A percentile compares a stretch with the other conserved stretches of the same genome.
Evolutionary conservation across 1,140 invertebrate species (phyloP).

Genomic region (Belonocnema kinseyi): DNA sequence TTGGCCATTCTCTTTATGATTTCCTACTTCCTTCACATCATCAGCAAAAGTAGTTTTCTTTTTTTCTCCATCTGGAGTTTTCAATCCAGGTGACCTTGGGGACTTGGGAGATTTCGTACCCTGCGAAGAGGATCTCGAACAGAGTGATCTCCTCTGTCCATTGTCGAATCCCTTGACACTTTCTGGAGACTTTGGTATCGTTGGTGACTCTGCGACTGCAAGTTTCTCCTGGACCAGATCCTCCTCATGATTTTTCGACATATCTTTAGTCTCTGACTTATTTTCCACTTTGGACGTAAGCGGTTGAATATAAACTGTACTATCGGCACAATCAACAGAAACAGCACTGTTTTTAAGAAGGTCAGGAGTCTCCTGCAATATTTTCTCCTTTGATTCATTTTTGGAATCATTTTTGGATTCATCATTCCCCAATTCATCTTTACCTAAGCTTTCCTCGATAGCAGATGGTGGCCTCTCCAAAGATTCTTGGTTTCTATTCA

Average conservation of each 20-base stretch:
- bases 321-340: background rate
- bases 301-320: background rate
- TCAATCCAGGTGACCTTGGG: constrained; percentile 32
- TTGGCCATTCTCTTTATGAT: background rate
- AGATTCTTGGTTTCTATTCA: background rate
- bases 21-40: constrained; percentile 34
- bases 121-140: constrained; percentile 43
- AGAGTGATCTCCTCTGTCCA: constrained; percentile 60
- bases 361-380: background rate
- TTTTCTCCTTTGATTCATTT: too few species aligned
- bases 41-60: constrained; percentile 61
- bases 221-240: constrained; percentile 30
- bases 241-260: background rate
- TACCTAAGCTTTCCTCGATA: background rate
- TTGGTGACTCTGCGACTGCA: constrained; percentile 30
- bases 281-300: background rate
- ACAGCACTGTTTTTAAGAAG: background rate
- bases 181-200: constrained; percentile 43
- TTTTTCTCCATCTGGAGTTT: constrained; percentile 49
- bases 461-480: background rate
- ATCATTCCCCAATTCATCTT: background rate
- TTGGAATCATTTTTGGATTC: constrained; percentile 16
- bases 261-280: background rate
- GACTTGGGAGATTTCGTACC: constrained; percentile 44
- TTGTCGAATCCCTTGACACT: constrained; percentile 65